phyloP scores from a whole-genome alignment of 1,140 invertebrate species.

The Micrasema minimum region DNA sequence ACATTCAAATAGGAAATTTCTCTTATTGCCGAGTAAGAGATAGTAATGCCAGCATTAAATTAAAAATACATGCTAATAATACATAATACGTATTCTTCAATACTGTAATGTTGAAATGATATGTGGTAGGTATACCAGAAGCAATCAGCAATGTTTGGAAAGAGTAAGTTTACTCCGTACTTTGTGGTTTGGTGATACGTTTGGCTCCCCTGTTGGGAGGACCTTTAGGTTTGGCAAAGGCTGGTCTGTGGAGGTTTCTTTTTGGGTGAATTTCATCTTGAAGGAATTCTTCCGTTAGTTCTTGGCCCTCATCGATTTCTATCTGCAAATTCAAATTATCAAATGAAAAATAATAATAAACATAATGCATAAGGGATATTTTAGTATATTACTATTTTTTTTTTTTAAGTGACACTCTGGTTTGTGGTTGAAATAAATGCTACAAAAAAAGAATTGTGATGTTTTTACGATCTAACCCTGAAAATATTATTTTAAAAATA shows the following conservation, averaged over 20 bases:
- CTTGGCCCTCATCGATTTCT: conserved; percentile 90
- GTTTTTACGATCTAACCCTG: no score
- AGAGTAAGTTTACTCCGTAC: conserved; percentile 39
- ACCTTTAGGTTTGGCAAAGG: conserved; percentile 95
- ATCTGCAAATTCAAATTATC: conserved; percentile 70
- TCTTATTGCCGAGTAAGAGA: no score
- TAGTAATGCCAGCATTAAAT: no score
- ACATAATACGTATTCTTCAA: no score
- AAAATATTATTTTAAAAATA: no score
- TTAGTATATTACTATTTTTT: no score
- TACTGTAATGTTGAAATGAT: conserved; percentile 1
- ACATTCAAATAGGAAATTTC: no score
- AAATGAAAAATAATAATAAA: conserved; percentile 26
- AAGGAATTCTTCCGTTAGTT: conserved; percentile 90
- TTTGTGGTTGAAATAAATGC: no score
- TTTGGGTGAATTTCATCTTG: conserved; percentile 96
- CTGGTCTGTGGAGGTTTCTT: conserved; percentile 86
- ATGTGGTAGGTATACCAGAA: neutral
- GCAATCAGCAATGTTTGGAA: conserved; percentile 6
- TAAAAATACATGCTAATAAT: no score
- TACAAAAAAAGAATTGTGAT: no score
- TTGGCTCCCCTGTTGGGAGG: conserved; percentile 92
- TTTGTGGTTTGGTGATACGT: conserved; percentile 82
- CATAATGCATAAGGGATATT: no score
- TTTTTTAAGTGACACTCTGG: no score